Evolutionary conservation across 2,113 vertebrate genomes (phyloP).

Genomic region (Merops nubicus): DNA sequence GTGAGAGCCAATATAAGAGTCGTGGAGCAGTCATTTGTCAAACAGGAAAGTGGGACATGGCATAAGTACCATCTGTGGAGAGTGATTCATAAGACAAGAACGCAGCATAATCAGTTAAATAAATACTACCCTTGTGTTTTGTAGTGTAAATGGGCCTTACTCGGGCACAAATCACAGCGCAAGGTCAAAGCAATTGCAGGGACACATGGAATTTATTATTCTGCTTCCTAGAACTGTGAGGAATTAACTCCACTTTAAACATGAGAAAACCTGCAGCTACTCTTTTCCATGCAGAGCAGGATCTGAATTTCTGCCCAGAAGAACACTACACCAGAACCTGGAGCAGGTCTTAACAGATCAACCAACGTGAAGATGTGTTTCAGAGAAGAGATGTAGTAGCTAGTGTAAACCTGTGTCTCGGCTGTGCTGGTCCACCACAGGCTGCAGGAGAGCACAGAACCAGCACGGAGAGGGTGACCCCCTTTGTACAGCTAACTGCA

Average conservation of each 20-base stretch:
- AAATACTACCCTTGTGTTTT: slow-evolving; percentile 63
- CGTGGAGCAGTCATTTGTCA: slow-evolving; percentile 38
- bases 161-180: slow-evolving; percentile 17
- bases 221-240: background rate
- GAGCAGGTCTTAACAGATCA: background rate
- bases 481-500: background rate
- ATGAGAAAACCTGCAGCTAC: background rate
- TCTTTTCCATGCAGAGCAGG: background rate
- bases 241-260: background rate
- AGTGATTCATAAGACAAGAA: slow-evolving; percentile 63
- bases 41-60: slow-evolving; percentile 46
- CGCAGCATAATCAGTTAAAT: slow-evolving; percentile 66
- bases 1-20: background rate
- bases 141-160: slow-evolving; percentile 32
- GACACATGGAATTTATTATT: background rate
- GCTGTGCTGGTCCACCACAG: fast-evolving
- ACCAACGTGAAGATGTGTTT: background rate
- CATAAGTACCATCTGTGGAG: slow-evolving; percentile 62
- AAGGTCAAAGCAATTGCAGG: slow-evolving; percentile 23
- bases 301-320: background rate
- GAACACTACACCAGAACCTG: fast-evolving
- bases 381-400: background rate
- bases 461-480: background rate
- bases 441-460: fast-evolving
- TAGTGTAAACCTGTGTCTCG: fast-evolving